These are phyloP conservation scores for Zaprionus gabonicus DNA, from an alignment of 1,140 invertebrate genomes.

Conservation along the genomic window DNA sequence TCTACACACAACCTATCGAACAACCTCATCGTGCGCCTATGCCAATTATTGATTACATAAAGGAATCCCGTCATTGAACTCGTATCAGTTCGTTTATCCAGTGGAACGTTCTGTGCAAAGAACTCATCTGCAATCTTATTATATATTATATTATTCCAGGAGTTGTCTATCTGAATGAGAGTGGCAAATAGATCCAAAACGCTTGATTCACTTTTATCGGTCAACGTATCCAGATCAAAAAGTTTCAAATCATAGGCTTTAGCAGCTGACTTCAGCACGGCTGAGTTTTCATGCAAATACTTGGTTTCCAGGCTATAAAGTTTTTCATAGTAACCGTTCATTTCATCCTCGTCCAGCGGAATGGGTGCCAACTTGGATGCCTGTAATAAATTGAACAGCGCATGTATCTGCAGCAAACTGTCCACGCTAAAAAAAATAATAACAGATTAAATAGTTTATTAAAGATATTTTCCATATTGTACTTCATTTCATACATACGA, in stretches of 20 bases:
- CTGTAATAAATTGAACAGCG: conserved; percentile 87
- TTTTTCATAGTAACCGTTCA: conserved; percentile 33
- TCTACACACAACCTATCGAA: conserved; percentile 28
- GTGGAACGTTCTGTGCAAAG: conserved; percentile 36
- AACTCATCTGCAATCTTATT: conserved; percentile 61
- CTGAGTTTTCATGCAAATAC: conserved; percentile 85
- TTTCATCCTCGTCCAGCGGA: conserved; percentile 8
- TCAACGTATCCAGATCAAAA: conserved; percentile 13
- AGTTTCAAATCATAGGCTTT: conserved; percentile 51
- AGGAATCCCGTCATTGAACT: conserved; percentile 51
- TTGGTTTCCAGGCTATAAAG: conserved; percentile 86
- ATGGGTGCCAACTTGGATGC: conserved; percentile 35
- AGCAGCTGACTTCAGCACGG: conserved; percentile 43
- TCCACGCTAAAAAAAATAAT: conserved; percentile 73
- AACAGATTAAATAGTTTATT: neutral
- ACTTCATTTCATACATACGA: conserved; percentile 40
- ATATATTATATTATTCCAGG: conserved; percentile 45
- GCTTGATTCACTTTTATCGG: conserved; percentile 20
- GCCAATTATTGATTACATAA: conserved; percentile 60
- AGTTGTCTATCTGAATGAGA: conserved; percentile 30
- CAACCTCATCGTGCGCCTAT: conserved; percentile 33
- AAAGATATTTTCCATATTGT: neutral
- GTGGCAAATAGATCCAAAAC: conserved; percentile 40
- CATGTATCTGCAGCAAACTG: conserved; percentile 88
- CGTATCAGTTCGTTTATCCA: conserved; percentile 46